These are phyloP conservation scores for Allolobophora icterica DNA, from an alignment of 2,888 invertebrate genomes.

Conservation along the genomic window DNA sequence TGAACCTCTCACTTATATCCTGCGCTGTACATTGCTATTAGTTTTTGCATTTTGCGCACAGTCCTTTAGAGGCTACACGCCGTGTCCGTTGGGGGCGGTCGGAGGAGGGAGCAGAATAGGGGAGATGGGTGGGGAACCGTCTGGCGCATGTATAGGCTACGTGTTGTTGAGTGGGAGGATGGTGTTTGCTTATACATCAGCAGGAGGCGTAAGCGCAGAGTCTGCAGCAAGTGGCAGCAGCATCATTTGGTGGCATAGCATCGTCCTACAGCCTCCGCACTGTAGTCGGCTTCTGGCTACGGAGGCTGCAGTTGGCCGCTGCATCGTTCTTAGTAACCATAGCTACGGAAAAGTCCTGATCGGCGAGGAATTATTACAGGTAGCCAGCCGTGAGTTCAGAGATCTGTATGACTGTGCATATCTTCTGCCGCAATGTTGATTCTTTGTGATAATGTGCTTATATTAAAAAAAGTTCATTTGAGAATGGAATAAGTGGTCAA, in stretches of 20 bases:
- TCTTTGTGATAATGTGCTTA: not conserved
- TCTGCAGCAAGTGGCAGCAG: not conserved
- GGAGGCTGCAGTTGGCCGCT: not conserved
- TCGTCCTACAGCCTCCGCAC: not conserved
- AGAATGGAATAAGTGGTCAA: not conserved
- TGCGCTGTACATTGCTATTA: not conserved
- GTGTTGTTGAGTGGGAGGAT: not conserved
- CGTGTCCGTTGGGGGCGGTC: not conserved
- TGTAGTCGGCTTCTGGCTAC: not conserved
- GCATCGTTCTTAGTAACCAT: not conserved
- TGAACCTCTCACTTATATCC: not conserved
- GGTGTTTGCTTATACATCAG: not conserved
- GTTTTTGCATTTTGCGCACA: not conserved
- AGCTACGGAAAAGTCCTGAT: not conserved
- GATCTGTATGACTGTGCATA: no score
- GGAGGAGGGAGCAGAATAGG: not conserved
- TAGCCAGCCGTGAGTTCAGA: not conserved
- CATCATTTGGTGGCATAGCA: not conserved
- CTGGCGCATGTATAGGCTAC: not conserved
- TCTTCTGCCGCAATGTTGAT: no score
- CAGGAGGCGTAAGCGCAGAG: not conserved
- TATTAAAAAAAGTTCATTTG: not conserved
- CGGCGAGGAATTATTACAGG: not conserved
- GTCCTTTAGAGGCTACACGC: no score
- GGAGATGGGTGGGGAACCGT: not conserved